phyloP scores from a whole-genome alignment of 2,888 invertebrate genomes.

The Pyralis farinalis region DNA sequence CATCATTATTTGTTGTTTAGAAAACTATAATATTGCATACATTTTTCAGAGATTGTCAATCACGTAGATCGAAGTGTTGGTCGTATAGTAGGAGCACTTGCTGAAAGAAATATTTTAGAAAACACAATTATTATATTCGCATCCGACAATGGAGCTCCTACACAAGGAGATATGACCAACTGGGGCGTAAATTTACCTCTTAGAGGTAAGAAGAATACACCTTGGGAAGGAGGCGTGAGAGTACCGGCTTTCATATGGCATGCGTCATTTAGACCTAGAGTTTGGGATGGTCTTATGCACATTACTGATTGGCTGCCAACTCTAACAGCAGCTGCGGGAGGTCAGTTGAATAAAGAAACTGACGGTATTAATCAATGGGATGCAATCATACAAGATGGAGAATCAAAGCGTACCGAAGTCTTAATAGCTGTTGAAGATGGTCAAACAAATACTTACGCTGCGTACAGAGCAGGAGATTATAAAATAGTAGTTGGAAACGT shows the following conservation, averaged over 20 bases:
- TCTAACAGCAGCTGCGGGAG: slow-evolving; percentile 66
- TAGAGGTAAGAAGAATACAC: slow-evolving; percentile 89
- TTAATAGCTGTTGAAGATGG: slow-evolving; percentile 81
- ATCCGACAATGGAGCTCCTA: slow-evolving; percentile 94
- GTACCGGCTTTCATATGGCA: slow-evolving; percentile 88
- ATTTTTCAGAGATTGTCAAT: slow-evolving; percentile 82
- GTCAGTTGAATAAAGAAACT: slow-evolving; percentile 51
- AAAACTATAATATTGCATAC: not conserved
- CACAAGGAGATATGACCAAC: slow-evolving; percentile 87
- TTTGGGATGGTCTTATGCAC: slow-evolving; percentile 84
- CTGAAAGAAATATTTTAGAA: slow-evolving; percentile 84
- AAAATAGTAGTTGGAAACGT: slow-evolving; percentile 83
- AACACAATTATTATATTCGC: slow-evolving; percentile 93
- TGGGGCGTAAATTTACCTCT: slow-evolving; percentile 89
- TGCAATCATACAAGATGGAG: slow-evolving; percentile 70
- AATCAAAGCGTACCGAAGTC: slow-evolving; percentile 76
- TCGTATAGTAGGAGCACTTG: slow-evolving; percentile 85
- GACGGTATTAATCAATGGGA: slow-evolving; percentile 88
- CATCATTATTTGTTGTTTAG: too few relatives aligned
- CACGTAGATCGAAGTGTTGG: slow-evolving; percentile 92
- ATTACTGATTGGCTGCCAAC: slow-evolving; percentile 93
- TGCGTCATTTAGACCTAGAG: slow-evolving; percentile 79
- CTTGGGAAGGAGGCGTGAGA: slow-evolving; percentile 93
- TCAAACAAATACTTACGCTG: slow-evolving; percentile 70
- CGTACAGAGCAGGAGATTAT: slow-evolving; percentile 82